These are phyloP conservation scores for Elgaria multicarinata DNA, from an alignment of 2,113 vertebrate species.

Conservation along the genomic window DNA sequence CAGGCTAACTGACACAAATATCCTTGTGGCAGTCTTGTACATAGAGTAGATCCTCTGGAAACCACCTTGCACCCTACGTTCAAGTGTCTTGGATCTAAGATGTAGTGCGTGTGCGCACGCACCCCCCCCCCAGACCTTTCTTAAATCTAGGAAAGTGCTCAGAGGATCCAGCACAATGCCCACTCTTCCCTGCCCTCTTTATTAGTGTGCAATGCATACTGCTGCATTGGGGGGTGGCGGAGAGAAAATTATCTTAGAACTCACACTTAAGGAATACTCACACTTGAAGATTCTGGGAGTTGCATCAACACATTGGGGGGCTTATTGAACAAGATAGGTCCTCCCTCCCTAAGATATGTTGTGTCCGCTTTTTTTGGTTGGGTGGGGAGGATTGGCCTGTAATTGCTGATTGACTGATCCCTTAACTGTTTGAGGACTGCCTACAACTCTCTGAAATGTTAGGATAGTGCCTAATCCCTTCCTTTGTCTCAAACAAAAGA, in stretches of 20 bases:
- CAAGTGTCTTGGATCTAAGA: background rate
- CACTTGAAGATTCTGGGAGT: background rate
- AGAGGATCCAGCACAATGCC: background rate
- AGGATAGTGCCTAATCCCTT: background rate
- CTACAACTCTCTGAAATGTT: slow-evolving; percentile 31
- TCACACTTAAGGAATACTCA: background rate
- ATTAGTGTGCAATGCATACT: background rate
- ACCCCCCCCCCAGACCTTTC: background rate
- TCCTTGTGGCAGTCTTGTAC: background rate
- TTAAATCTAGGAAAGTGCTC: background rate
- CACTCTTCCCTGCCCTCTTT: background rate
- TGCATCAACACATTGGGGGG: background rate
- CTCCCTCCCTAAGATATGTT: too few relatives aligned
- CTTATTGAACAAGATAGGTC: background rate
- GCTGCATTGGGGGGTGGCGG: background rate
- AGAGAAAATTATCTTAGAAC: background rate
- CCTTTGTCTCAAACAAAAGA: background rate
- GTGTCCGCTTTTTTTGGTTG: background rate
- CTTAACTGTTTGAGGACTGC: background rate
- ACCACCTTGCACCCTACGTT: background rate
- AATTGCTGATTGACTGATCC: background rate
- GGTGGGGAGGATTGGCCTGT: background rate
- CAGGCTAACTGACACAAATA: background rate
- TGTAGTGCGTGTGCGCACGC: background rate
- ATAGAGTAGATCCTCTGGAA: background rate